These are phyloP conservation scores for Hydrozoanthus tunicans DNA, from an alignment of 64 coral and sea anemone species.

Conservation along the genomic window DNA sequence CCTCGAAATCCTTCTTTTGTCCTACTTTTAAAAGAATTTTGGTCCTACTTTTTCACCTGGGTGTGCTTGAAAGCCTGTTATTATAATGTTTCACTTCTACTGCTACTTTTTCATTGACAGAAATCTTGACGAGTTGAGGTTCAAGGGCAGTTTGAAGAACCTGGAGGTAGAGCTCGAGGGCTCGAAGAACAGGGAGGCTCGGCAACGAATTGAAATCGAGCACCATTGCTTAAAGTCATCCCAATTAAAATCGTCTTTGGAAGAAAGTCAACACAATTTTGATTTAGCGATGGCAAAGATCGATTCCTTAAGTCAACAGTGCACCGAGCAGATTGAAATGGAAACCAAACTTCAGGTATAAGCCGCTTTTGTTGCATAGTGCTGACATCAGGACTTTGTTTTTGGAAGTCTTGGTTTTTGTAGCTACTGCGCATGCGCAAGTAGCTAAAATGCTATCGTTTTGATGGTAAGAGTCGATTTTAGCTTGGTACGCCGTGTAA, in stretches of 20 bases:
- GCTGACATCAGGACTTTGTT: neutral
- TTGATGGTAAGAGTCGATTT: neutral
- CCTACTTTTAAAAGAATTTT: too few relatives aligned
- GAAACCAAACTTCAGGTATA: constrained; percentile 61
- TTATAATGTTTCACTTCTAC: neutral
- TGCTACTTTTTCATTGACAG: constrained; percentile 9
- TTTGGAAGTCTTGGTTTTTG: neutral
- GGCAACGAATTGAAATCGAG: constrained; percentile 47
- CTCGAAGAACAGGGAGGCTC: constrained; percentile 35
- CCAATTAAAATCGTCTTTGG: constrained; percentile 38
- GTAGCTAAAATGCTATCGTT: neutral
- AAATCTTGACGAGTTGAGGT: constrained; percentile 5
- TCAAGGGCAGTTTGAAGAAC: constrained; percentile 32
- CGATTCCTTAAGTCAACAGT: constrained; percentile 67
- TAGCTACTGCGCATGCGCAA: too few relatives aligned
- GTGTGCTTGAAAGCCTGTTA: neutral
- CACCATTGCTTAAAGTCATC: constrained; percentile 1
- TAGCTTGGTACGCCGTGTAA: too few relatives aligned
- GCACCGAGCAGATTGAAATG: constrained; percentile 59
- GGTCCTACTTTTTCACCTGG: too few relatives aligned
- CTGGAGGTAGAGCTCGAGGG: constrained; percentile 42
- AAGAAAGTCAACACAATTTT: constrained; percentile 52
- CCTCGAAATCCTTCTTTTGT: too few relatives aligned
- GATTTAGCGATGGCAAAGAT: constrained; percentile 58
- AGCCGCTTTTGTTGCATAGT: neutral